These are phyloP conservation scores for Calyptommatus sinebrachiatus DNA, from an alignment of 2,113 vertebrate genomes.

Conservation along the genomic window DNA sequence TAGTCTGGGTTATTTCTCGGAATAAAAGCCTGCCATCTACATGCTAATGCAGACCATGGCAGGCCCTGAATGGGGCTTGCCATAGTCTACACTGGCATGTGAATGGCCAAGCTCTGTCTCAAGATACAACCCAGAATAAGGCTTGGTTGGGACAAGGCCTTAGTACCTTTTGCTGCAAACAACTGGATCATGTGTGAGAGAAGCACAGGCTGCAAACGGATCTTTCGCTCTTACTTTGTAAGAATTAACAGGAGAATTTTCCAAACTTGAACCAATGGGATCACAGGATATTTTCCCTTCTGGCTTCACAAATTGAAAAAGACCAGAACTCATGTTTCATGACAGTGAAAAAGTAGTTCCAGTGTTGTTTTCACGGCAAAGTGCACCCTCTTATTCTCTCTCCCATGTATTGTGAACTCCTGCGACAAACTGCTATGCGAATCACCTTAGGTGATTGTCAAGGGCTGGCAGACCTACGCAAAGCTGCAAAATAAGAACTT, in stretches of 20 bases:
- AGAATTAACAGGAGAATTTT: neutral
- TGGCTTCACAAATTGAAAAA: neutral
- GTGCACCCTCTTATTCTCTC: neutral
- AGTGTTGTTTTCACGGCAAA: neutral
- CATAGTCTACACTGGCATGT: no score
- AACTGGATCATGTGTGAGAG: neutral
- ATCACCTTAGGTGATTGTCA: neutral
- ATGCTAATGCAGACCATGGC: no score
- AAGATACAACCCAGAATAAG: no score
- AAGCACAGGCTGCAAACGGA: neutral
- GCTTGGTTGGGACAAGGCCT: no score
- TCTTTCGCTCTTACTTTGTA: neutral
- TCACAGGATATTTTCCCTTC: neutral
- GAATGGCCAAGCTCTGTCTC: no score
- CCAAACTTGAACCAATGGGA: neutral
- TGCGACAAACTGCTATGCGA: neutral
- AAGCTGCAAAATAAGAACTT: neutral
- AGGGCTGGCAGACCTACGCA: neutral
- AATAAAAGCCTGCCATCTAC: no score
- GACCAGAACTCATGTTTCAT: neutral
- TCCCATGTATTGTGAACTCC: neutral
- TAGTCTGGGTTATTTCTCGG: no score
- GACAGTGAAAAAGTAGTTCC: neutral
- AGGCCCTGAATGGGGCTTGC: no score
- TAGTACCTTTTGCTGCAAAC: neutral